Evolutionary conservation across 92 coral and sea anemone genomes (phyloP), one percentile per base, ranked within the genome.

Genomic region (Siderastrea siderea): DNA sequence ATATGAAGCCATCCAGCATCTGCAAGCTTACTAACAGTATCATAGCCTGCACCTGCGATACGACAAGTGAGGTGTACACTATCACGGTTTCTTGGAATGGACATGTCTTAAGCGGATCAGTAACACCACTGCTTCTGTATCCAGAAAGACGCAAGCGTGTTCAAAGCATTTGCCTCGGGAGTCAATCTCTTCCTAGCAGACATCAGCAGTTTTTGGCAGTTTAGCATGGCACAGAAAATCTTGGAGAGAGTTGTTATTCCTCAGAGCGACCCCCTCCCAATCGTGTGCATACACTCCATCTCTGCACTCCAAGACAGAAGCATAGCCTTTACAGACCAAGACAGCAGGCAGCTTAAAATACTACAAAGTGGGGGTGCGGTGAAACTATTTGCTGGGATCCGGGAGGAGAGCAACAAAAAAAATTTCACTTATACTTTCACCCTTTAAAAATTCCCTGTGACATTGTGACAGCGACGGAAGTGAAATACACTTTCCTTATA

Each of bases 181-280:
- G 75, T 84, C 83, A 75, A 82, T 19, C 76, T 85, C 84, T 85
- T 85, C 76, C 83, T 85, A 38, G 89, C 84, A 64, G 55, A 85
- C 89, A 85, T 68, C 79, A 86, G 78, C 11, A 62, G 90, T 58
- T 57, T 77, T 58, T 78, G 71, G 79, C 38, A 86, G 71, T 77
- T 77, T n/a, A 75, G 55, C 89, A 85, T 85, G 77, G 52, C 83
- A 50, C 67, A 85, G 68, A 67, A 54, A 67, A 67, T 68, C 67
- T 9, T 76, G 81, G 74, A 74, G 66, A 76, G 89, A 62, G 89
- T 74, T 52, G 63, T 48, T 70, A 68, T 63, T 54, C 75, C 68
- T 77, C 78, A 45, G 78, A 69, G 72, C 52, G 64, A 53, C 52
- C 77, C 82, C 75, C 77, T 26, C 50, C 67, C 90, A 59, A 77